A percentile compares a stretch with the other conserved stretches of the same genome.
These are phyloP conservation scores for Andrena minutula DNA, from an alignment of 2,888 invertebrate species.

Conservation along the genomic window DNA sequence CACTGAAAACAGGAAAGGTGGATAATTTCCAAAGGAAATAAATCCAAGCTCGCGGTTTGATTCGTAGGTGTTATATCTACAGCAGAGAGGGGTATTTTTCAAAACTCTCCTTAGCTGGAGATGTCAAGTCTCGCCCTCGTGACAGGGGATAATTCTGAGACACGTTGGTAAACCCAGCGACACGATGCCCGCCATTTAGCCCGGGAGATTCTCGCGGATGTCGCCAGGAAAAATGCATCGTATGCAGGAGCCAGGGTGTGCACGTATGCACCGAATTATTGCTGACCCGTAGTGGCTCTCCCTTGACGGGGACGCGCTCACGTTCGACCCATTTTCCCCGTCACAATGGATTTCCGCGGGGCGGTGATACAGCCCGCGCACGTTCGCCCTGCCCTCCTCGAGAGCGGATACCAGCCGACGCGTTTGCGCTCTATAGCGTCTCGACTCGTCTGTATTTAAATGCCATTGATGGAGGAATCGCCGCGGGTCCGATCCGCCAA, in stretches of 20 bases:
- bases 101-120: not conserved
- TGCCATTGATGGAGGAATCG: conserved; percentile 9
- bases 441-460: conserved; percentile 35
- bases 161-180: conserved; percentile 26
- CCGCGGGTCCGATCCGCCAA: not conserved
- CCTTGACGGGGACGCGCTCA: conserved; percentile 56
- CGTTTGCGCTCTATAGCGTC: conserved; percentile 20
- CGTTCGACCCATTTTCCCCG: conserved; percentile 60
- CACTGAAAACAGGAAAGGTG: no score
- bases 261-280: conserved; percentile 61
- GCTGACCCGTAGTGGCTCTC: conserved; percentile 52
- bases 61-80: no score
- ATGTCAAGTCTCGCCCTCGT: conserved; percentile 40
- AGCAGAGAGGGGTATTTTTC: no score
- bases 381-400: conserved; percentile 12
- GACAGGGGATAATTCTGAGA: conserved; percentile 32
- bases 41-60: no score
- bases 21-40: no score
- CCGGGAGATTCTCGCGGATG: conserved; percentile 44
- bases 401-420: conserved; percentile 15
- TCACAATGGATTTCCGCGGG: conserved; percentile 38
- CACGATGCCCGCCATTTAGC: conserved; percentile 43
- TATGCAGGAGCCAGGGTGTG: conserved; percentile 41
- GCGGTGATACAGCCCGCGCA: conserved; percentile 6
- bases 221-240: conserved; percentile 66